Percentiles rank a stretch among this genome's conserved stretches.
Evolutionary conservation across 2,888 invertebrate genomes (phyloP).

Genomic region (Drosophila antonietae): DNA sequence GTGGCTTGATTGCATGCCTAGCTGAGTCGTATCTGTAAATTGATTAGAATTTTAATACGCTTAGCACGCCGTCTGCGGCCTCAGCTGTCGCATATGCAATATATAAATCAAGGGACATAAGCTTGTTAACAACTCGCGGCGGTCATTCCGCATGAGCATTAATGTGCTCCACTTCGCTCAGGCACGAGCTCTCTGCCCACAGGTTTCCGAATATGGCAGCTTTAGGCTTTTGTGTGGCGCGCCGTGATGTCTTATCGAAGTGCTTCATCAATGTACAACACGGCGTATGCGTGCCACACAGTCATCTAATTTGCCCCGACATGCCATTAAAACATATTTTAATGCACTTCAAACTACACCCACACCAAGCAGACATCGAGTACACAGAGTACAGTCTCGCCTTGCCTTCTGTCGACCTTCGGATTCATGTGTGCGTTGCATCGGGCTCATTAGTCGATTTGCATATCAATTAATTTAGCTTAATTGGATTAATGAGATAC

Average conservation of each 20-base stretch:
- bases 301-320: conserved; percentile 58
- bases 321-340: conserved; percentile 63
- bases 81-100: not conserved
- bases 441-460: conserved; percentile 78
- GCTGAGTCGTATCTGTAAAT: conserved; percentile 30
- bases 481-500: conserved; percentile 81
- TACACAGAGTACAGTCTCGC: conserved; percentile 1
- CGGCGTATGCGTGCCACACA: conserved; percentile 59
- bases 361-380: not conserved
- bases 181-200: conserved; percentile 20
- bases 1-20: conserved; percentile 32
- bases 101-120: conserved; percentile 36
- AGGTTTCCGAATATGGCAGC: not conserved
- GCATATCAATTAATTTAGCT: conserved; percentile 78
- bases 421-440: conserved; percentile 19
- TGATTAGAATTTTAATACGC: conserved; percentile 46
- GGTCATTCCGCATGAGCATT: conserved; percentile 44
- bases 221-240: not conserved
- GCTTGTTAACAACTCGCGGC: conserved; percentile 51
- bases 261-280: conserved; percentile 60
- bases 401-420: conserved; percentile 1
- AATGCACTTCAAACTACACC: conserved; percentile 38
- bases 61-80: conserved; percentile 15
- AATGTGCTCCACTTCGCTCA: conserved; percentile 30
- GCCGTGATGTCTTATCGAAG: conserved; percentile 40